Conservation (phyloP, 1,140 invertebrate species). For the Nymphalis io region DNA sequence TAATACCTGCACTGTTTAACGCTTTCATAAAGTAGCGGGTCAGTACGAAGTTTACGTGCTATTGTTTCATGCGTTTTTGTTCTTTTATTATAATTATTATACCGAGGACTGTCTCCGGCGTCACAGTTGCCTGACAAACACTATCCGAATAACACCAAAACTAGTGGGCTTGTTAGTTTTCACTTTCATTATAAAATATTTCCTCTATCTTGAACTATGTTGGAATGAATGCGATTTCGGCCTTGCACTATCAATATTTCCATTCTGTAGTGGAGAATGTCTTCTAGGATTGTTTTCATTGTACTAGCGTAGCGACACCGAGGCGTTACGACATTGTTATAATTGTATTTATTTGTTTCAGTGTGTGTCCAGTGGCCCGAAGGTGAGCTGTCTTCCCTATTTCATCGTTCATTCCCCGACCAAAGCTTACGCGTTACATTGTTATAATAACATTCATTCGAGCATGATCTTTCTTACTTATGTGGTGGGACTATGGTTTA, state of each 20-base stretch:
- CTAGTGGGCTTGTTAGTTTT: slow-evolving; percentile 70
- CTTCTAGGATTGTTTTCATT: slow-evolving; percentile 67
- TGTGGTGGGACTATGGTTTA: slow-evolving; percentile 73
- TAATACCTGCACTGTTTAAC: not conserved
- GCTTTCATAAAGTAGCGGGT: slow-evolving; percentile 8
- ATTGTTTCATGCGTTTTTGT: slow-evolving; percentile 2
- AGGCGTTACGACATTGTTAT: slow-evolving; percentile 10
- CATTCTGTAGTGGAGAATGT: slow-evolving; percentile 73
- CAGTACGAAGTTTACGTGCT: not conserved
- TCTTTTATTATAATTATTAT: not conserved
- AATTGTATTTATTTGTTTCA: slow-evolving; percentile 82
- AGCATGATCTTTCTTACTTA: slow-evolving; percentile 72
- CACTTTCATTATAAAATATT: slow-evolving; percentile 50
- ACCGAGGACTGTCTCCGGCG: slow-evolving; percentile 61
- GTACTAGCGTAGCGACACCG: slow-evolving; percentile 51
- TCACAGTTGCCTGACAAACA: slow-evolving; percentile 53
- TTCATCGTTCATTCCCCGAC: slow-evolving; percentile 50
- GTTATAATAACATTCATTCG: slow-evolving; percentile 73
- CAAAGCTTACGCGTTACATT: slow-evolving; percentile 71
- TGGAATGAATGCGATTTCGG: slow-evolving; percentile 66
- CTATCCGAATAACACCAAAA: slow-evolving; percentile 56
- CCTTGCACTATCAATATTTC: slow-evolving; percentile 69
- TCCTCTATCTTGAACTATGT: slow-evolving; percentile 57
- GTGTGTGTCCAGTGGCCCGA: slow-evolving; percentile 94
- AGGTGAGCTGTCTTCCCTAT: slow-evolving; percentile 82